Base-by-base conservation (phyloP, 2,797 vertebrate genomes). In the Platalea minor region DNA sequence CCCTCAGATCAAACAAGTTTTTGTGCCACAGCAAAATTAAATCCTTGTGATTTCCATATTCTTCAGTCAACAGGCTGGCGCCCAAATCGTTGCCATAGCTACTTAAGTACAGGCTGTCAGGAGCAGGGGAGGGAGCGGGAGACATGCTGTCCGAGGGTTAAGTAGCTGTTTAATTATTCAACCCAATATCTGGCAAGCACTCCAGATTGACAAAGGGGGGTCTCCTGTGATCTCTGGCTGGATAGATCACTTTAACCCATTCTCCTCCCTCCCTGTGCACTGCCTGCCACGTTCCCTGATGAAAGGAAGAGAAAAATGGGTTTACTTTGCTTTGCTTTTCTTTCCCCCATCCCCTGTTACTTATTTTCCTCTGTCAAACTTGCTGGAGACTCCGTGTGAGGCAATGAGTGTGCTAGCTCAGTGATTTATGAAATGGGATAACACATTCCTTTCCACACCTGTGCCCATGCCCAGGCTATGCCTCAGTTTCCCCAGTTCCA, bases 81-180 rank as follows among this genome's bases (percentile, higher is more conserved):
- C 95, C 96, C 96, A 64, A 84, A 54, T 23, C 6, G 91, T 97
- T 97, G 61, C 96, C 76, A 91, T 96, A 76, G 95, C 75, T 91
- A 90, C 89, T n/a, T 4, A 77, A 96, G 91, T 50, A 64, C 63
- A 75, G 94, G 89, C 89, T 93, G 93, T 78, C 92, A 80, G 91
- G 65, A 77, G 77, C 81, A 45, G 86, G 85, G 87, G 88, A 80
- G 85, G 57, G 46, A 70, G 68, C 11, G 83, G 92, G 82, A 94
- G 91, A 91, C 63, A 31, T 15, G n/a, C 94, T 50, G 93, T 60
- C 46, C 65, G 48, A 33, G 96, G 94, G 90, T 91, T 94, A 70
- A 93, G 95, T 48, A 96, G 90, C 91, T 92, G 79, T 76, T 93
- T 93, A 93, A 96, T 95, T 93, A 94, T 97, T 88, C 92, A 95